These are phyloP conservation scores for Pocillopora damicornis DNA, from an alignment of 64 coral and sea anemone genomes.

Conservation along the genomic window DNA sequence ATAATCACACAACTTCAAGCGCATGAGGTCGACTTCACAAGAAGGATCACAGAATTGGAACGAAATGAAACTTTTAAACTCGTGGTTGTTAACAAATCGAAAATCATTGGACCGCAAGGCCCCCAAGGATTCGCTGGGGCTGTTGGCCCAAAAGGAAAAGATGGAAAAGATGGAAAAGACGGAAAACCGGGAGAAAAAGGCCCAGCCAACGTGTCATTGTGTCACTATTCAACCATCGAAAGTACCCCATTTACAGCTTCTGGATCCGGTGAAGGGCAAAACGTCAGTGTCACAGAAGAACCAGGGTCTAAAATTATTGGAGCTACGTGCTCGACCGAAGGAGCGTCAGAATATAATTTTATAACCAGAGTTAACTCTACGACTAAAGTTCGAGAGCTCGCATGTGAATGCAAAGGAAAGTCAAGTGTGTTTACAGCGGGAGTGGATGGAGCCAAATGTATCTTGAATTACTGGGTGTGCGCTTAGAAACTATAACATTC, in stretches of 20 bases:
- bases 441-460: not conserved
- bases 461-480: constrained; percentile 58
- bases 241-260: not conserved
- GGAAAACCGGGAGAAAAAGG: not conserved
- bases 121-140: constrained; percentile 21
- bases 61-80: not conserved
- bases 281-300: constrained; percentile 6
- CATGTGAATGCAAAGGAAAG: constrained; percentile 40
- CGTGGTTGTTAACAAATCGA: constrained; percentile 15
- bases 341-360: constrained; percentile 41
- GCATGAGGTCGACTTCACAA: not conserved
- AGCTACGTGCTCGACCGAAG: constrained; percentile 17
- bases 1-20: constrained; percentile 23
- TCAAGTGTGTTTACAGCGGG: not conserved
- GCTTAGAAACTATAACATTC: not conserved
- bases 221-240: constrained; percentile 12
- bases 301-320: constrained; percentile 29
- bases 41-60: constrained; percentile 9
- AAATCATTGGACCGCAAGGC: not conserved
- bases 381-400: not conserved
- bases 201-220: constrained; percentile 31
- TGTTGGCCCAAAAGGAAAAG: not conserved
- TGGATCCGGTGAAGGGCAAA: not conserved
- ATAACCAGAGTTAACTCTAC: not conserved
- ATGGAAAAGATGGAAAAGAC: not conserved